phyloP scores from a whole-genome alignment of 2,888 invertebrate species.

The Eupithecia subumbrata region DNA sequence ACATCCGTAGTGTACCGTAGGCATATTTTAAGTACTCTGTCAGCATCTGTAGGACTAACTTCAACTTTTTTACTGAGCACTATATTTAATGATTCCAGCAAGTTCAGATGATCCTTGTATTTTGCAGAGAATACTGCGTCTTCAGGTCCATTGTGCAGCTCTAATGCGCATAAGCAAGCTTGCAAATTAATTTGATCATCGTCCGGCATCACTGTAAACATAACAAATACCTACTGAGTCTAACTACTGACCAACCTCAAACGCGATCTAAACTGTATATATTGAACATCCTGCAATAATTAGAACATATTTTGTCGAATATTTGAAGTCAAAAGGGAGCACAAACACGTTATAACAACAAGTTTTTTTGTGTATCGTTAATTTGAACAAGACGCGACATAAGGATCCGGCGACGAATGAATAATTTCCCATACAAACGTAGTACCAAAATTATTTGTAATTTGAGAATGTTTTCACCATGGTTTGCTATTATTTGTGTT shows the following conservation, averaged over 20 bases:
- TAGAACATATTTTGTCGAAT: neutral
- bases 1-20: conserved; percentile 37
- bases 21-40: conserved; percentile 45
- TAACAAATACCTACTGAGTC: conserved; percentile 8
- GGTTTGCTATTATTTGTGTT: too few relatives aligned
- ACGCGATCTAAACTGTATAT: neutral
- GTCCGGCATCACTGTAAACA: conserved; percentile 37
- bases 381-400: neutral
- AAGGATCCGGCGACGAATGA: too few relatives aligned
- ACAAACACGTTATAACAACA: conserved; percentile 22
- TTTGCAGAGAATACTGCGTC: conserved; percentile 14
- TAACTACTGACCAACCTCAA: conserved; percentile 7
- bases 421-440: too few relatives aligned
- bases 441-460: too few relatives aligned
- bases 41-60: conserved; percentile 16
- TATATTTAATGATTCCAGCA: conserved; percentile 19
- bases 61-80: neutral
- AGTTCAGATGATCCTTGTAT: conserved; percentile 10
- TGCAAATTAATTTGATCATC: conserved; percentile 15
- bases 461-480: too few relatives aligned
- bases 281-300: neutral
- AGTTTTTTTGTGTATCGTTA: conserved; percentile 1
- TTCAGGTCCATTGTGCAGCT: conserved; percentile 14
- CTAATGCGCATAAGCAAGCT: conserved; percentile 17
- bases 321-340: conserved; percentile 13